These are phyloP conservation scores for Cercopithecus hamlyni DNA, from an alignment of 2,797 vertebrate genomes.

Conservation along the genomic window DNA sequence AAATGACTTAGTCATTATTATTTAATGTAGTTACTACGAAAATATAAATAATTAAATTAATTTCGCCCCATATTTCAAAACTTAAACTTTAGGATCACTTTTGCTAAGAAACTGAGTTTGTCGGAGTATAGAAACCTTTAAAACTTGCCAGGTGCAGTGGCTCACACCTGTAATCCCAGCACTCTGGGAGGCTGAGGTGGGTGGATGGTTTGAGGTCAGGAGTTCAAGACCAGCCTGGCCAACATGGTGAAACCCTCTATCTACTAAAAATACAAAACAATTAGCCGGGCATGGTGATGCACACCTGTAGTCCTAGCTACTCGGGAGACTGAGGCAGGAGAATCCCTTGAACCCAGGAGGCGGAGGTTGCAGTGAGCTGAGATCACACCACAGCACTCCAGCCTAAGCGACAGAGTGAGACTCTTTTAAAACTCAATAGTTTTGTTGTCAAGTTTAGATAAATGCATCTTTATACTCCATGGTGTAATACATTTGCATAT, in stretches of 20 bases:
- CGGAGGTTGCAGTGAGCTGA: neutral
- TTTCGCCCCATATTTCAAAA: neutral
- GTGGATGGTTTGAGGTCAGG: neutral
- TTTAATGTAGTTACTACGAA: neutral
- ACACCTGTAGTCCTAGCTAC: neutral
- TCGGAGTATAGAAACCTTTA: neutral
- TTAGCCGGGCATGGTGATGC: neutral
- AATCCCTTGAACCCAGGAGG: neutral
- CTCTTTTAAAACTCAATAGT: neutral
- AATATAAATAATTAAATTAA: neutral
- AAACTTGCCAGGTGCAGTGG: neutral
- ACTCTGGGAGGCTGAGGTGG: neutral
- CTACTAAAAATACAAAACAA: neutral
- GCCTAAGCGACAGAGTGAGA: neutral
- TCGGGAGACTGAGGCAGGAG: neutral
- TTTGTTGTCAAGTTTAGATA: neutral
- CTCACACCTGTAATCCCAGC: neutral
- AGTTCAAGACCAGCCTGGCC: neutral
- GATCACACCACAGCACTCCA: neutral
- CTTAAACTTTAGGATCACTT: constrained; percentile 39
- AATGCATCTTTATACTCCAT: neutral
- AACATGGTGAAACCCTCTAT: neutral
- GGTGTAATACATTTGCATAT: neutral
- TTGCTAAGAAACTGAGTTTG: constrained; percentile 25
- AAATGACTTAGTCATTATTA: constrained; percentile 17